phyloP scores from a whole-genome alignment of 1,140 invertebrate species.

The Caenorhabditis tropicalis region DNA sequence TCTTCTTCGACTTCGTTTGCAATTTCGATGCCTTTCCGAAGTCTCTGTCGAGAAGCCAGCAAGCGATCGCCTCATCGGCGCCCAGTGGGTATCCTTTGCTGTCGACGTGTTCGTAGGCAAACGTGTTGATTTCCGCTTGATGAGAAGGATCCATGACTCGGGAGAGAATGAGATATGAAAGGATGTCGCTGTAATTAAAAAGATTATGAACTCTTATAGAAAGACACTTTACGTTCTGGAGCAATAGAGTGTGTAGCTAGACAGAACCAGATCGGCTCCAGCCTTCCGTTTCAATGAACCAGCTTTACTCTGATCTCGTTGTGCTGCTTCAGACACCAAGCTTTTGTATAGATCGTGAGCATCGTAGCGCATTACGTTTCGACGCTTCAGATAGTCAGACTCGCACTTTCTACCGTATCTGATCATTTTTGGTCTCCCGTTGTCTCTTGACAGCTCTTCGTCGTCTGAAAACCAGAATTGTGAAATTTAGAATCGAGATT shows the following conservation, averaged over 20 bases:
- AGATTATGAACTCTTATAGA: neutral
- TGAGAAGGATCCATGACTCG: neutral
- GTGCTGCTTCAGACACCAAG: neutral
- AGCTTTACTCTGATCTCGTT: neutral
- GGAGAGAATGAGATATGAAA: neutral
- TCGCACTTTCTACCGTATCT: neutral
- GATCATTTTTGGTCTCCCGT: neutral
- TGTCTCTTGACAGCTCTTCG: neutral
- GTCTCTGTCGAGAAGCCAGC: conserved; percentile 41
- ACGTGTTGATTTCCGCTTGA: neutral
- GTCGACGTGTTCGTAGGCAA: neutral
- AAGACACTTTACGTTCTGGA: neutral
- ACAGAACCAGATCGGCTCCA: neutral
- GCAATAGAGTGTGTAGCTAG: neutral
- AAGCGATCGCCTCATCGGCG: conserved; percentile 27
- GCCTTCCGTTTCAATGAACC: neutral
- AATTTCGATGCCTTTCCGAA: neutral
- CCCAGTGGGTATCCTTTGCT: neutral
- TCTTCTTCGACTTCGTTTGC: conserved; percentile 45
- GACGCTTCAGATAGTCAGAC: neutral
- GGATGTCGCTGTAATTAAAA: neutral
- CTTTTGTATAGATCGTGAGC: neutral
- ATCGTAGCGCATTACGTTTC: neutral
- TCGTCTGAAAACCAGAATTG: neutral
- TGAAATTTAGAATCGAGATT: neutral